phyloP scores from a whole-genome alignment of 1,140 invertebrate genomes.

The Mercenaria mercenaria region DNA sequence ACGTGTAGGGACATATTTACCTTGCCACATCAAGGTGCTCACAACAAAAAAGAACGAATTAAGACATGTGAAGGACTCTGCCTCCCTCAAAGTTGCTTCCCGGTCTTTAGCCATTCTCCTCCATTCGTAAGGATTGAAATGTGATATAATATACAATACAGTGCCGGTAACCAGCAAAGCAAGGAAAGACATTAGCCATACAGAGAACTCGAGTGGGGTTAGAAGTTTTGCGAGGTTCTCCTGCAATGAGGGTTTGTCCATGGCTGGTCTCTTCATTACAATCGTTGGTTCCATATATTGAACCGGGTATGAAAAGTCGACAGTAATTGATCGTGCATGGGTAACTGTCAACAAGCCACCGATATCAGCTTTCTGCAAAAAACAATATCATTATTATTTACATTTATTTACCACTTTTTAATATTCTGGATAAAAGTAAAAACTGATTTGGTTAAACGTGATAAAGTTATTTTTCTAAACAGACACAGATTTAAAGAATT shows the following conservation, averaged over 20 bases:
- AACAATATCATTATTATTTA: too few relatives aligned
- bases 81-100: conserved; percentile 75
- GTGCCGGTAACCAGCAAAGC: conserved; percentile 93
- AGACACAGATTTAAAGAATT: not conserved
- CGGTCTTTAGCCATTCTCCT: conserved; percentile 87
- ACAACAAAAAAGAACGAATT: conserved; percentile 83
- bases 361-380: conserved; percentile 80
- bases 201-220: conserved; percentile 95
- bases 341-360: conserved; percentile 83
- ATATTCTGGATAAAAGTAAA: not conserved
- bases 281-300: conserved; percentile 80
- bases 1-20: too few relatives aligned
- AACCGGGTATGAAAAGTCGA: conserved; percentile 83
- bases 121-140: conserved; percentile 98
- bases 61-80: conserved; percentile 81
- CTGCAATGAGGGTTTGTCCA: conserved; percentile 60
- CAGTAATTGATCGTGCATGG: conserved; percentile 68
- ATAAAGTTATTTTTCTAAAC: not conserved
- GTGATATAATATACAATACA: conserved; percentile 92
- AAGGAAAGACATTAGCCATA: conserved; percentile 82
- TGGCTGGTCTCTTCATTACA: conserved; percentile 78
- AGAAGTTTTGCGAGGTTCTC: conserved; percentile 96
- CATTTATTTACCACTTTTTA: conserved; percentile 32
- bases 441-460: not conserved
- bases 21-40: conserved; percentile 79